A percentile compares a stretch with the other conserved stretches of the same genome.
phyloP scores from a whole-genome alignment of 2,113 vertebrate species.

The Fukomys damarensis region DNA sequence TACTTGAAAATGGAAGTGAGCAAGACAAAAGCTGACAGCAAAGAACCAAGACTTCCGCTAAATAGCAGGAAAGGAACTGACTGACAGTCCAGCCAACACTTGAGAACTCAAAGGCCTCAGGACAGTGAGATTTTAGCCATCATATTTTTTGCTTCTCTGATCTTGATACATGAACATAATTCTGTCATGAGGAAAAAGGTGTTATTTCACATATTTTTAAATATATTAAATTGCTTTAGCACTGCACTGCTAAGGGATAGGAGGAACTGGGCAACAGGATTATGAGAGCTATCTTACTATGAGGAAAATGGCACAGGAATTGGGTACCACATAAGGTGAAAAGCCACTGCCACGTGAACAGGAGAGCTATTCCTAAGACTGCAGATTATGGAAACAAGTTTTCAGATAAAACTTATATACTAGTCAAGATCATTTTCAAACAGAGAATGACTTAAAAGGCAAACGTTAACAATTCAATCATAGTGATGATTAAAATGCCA shows the following conservation, averaged over 20 bases:
- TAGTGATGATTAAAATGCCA: background rate
- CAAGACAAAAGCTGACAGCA: background rate
- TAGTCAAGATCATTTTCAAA: background rate
- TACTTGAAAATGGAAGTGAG: background rate
- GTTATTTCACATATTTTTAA: constrained; percentile 30
- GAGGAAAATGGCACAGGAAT: background rate
- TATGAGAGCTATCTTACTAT: background rate
- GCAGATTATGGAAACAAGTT: background rate
- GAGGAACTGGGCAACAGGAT: background rate
- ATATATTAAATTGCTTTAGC: background rate
- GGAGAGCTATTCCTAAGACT: background rate
- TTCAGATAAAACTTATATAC: background rate
- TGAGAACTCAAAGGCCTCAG: background rate
- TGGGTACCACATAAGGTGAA: background rate
- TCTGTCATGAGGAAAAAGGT: background rate
- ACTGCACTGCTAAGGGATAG: background rate
- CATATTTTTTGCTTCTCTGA: background rate
- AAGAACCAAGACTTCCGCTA: background rate
- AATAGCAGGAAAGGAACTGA: background rate
- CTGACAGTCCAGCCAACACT: background rate
- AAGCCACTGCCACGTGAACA: background rate
- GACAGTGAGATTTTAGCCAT: background rate
- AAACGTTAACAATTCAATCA: background rate
- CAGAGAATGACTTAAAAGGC: background rate
- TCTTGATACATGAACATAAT: constrained; percentile 37